Conservation (phyloP, 2,113 vertebrate species). For the Acanthisitta chloris region DNA sequence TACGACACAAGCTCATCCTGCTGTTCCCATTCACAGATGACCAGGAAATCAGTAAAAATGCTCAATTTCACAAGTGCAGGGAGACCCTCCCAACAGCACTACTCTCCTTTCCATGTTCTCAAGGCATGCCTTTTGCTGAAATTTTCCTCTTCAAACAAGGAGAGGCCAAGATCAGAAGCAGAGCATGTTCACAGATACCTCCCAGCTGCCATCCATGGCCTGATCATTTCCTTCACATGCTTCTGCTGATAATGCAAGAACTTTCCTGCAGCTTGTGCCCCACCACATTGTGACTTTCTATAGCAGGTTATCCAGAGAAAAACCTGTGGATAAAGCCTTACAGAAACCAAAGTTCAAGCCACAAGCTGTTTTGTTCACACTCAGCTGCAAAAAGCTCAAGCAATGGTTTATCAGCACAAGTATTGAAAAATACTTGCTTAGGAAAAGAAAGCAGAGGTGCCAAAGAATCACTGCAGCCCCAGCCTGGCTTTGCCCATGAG, state of each 20-base stretch:
- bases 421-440: neutral
- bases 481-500: neutral
- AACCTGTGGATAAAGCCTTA: neutral
- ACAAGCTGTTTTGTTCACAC: neutral
- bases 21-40: neutral
- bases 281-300: neutral
- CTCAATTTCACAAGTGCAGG: neutral
- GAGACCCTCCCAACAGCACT: neutral
- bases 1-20: neutral
- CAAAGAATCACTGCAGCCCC: neutral
- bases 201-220: neutral
- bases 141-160: neutral
- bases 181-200: neutral
- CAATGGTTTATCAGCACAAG: neutral
- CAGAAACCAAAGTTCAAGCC: neutral
- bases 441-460: neutral
- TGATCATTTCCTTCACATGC: neutral
- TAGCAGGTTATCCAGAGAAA: neutral
- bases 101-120: neutral
- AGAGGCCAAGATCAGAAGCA: neutral
- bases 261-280: neutral
- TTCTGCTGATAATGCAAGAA: neutral
- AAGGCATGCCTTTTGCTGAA: neutral
- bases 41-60: neutral
- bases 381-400: neutral